phyloP scores from a whole-genome alignment of 2,113 vertebrate genomes.

The Neogobius melanostomus region DNA sequence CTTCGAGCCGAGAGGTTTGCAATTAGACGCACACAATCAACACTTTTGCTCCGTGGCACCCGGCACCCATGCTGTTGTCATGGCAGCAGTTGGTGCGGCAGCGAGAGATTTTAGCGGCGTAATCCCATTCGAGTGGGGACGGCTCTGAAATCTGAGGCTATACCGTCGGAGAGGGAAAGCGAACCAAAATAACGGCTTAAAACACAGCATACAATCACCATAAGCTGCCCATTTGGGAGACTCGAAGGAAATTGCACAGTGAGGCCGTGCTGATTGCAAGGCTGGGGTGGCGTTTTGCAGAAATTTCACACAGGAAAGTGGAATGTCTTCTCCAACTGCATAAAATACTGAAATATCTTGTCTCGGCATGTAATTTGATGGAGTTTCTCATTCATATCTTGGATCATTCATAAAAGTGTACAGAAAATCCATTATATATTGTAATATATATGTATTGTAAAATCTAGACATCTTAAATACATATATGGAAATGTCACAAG shows the following conservation, averaged over 20 bases:
- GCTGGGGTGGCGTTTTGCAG: slow-evolving; percentile 1
- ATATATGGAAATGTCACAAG: too few relatives aligned
- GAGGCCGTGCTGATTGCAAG: slow-evolving; percentile 7
- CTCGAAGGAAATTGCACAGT: background rate
- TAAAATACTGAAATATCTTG: slow-evolving; percentile 37
- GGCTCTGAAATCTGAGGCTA: slow-evolving; percentile 68
- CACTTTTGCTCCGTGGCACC: slow-evolving; percentile 43
- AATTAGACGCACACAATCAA: slow-evolving; percentile 61
- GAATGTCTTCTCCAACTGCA: background rate
- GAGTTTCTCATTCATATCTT: too few relatives aligned
- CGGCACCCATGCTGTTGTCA: slow-evolving; percentile 76
- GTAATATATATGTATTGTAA: too few relatives aligned
- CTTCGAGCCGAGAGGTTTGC: slow-evolving; percentile 19
- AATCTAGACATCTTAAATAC: too few relatives aligned
- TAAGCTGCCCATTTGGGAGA: slow-evolving; percentile 19
- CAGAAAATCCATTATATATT: background rate
- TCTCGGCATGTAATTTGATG: slow-evolving; percentile 28
- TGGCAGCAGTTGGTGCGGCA: slow-evolving; percentile 75
- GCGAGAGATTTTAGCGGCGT: slow-evolving; percentile 69
- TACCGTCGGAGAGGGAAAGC: slow-evolving; percentile 43
- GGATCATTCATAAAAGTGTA: background rate
- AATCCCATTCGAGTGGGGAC: slow-evolving; percentile 67
- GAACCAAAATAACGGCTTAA: slow-evolving; percentile 20
- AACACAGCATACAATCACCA: slow-evolving; percentile 26
- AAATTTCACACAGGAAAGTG: slow-evolving; percentile 25